Evolutionary conservation across 2,113 vertebrate species (phyloP).

Genomic region (Onychostruthus taczanowskii): DNA sequence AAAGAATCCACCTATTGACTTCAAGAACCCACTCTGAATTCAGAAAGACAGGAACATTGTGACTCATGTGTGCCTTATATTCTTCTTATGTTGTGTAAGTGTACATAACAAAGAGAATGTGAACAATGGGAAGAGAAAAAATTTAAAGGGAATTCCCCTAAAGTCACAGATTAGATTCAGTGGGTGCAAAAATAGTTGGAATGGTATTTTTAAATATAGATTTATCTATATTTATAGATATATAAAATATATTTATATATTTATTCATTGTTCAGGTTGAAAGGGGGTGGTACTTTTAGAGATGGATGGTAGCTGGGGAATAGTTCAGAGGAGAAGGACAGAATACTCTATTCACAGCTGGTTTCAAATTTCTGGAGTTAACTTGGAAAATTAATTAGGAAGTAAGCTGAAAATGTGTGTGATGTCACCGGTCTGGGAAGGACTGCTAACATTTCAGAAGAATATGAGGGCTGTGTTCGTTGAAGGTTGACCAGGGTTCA

Average conservation of each 20-base stretch:
- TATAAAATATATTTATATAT: no score
- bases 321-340: neutral
- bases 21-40: neutral
- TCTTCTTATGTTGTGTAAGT: fast-evolving
- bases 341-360: neutral
- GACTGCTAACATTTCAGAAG: neutral
- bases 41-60: neutral
- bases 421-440: neutral
- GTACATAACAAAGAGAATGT: neutral
- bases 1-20: neutral
- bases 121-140: neutral
- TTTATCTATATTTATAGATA: neutral
- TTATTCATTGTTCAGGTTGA: neutral
- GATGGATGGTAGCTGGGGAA: neutral
- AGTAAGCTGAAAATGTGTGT: neutral
- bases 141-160: neutral
- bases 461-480: neutral
- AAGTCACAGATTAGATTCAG: neutral
- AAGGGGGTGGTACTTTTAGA: neutral
- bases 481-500: neutral
- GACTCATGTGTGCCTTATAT: neutral
- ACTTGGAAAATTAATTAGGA: neutral
- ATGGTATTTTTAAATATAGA: neutral
- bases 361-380: neutral
- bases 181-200: neutral